Evolutionary conservation across 2,888 invertebrate genomes (phyloP).

Genomic region (Apodemia zela): DNA sequence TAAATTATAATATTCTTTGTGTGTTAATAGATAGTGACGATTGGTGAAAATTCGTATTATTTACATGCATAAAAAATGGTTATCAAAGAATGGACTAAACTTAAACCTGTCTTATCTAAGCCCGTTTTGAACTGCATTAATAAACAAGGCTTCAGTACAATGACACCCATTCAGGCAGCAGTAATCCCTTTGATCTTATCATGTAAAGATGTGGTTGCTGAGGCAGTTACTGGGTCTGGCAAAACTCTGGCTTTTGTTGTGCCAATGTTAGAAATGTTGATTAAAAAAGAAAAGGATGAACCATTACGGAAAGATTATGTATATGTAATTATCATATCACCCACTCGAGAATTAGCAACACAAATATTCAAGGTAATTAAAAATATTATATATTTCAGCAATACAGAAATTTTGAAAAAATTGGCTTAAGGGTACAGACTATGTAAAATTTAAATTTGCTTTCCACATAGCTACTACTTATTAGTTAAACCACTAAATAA

Average conservation of each 20-base stretch:
- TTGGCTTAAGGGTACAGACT: too few relatives aligned
- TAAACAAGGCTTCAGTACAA: constrained; percentile 71
- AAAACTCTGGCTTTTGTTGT: constrained; percentile 98
- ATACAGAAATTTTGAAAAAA: too few relatives aligned
- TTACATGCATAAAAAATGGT: constrained; percentile 48
- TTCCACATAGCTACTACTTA: too few relatives aligned
- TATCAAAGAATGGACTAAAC: constrained; percentile 64
- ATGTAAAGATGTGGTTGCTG: constrained; percentile 98
- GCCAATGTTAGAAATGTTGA: constrained; percentile 92
- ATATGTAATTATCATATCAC: constrained; percentile 95
- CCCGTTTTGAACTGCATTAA: constrained; percentile 75
- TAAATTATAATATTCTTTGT: too few relatives aligned
- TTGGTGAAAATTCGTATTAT: not conserved
- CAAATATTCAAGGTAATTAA: constrained; percentile 87
- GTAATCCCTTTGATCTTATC: constrained; percentile 92
- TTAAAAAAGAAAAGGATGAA: constrained; percentile 79
- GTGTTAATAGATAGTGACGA: not conserved
- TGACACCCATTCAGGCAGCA: constrained; percentile 88
- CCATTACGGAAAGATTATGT: constrained; percentile 87
- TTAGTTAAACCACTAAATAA: too few relatives aligned
- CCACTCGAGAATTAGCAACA: constrained; percentile 95
- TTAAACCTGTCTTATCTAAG: constrained; percentile 64
- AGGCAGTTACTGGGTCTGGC: constrained; percentile 99
- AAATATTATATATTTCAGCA: too few relatives aligned
- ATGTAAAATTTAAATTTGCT: too few relatives aligned